Evolutionary conservation across 2,113 vertebrate genomes (phyloP).

Genomic region (Melanostigma gelatinosum): DNA sequence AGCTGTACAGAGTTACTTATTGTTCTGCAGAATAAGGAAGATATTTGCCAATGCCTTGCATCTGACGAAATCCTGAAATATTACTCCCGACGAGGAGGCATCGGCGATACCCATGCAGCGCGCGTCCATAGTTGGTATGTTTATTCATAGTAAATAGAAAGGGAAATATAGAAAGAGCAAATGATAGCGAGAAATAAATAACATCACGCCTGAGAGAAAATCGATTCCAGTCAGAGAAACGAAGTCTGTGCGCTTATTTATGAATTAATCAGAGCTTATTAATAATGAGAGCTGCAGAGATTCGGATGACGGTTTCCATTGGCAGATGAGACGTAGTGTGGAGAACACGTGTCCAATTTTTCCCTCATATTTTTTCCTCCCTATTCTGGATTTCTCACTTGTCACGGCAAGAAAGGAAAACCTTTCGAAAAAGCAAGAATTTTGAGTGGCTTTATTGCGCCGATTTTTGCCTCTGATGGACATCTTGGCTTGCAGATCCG

Average conservation of each 20-base stretch:
- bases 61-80: conserved; percentile 65
- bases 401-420: conserved; percentile 73
- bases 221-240: conserved; percentile 1
- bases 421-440: conserved; percentile 19
- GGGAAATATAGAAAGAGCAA: conserved; percentile 12
- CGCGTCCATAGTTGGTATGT: conserved; percentile 73
- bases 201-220: conserved; percentile 13
- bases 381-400: conserved; percentile 77
- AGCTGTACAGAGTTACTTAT: conserved; percentile 16
- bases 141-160: conserved; percentile 54
- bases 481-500: conserved; percentile 88
- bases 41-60: conserved; percentile 49
- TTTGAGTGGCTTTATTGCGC: conserved; percentile 77
- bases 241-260: conserved; percentile 40
- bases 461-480: conserved; percentile 86
- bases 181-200: conserved; percentile 3
- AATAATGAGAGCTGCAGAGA: conserved; percentile 73
- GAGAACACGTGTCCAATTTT: conserved; percentile 79
- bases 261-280: conserved; percentile 69
- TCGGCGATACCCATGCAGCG: conserved; percentile 58
- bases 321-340: conserved; percentile 79
- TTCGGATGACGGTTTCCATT: conserved; percentile 74
- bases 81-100: conserved; percentile 63
- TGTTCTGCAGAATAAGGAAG: conserved; percentile 43
- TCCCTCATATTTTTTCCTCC: conserved; percentile 68